A percentile compares a stretch with the other conserved stretches of the same genome.
Conservation (phyloP, 1,140 invertebrate genomes). For the Dreissena polymorpha region DNA sequence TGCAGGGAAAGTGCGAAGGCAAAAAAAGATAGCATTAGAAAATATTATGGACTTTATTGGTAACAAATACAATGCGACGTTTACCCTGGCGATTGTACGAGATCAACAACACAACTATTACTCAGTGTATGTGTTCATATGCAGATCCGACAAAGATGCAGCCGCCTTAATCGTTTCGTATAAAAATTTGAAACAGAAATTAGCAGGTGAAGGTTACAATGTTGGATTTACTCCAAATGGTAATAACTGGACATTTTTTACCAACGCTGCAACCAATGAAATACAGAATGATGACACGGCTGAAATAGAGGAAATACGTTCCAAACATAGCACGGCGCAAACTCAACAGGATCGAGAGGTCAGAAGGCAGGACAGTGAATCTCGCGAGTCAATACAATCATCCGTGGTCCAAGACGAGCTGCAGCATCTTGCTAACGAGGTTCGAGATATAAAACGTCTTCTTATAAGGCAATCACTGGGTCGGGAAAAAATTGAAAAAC, state of each 20-base stretch:
- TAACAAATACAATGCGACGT: constrained; percentile 37
- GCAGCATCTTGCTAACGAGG: constrained; percentile 20
- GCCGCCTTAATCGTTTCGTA: constrained; percentile 1
- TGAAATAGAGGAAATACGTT: no score
- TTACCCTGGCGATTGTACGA: constrained; percentile 23
- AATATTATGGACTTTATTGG: constrained; percentile 47
- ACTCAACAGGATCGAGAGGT: no score
- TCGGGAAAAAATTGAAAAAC: constrained; percentile 5
- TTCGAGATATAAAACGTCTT: constrained; percentile 33
- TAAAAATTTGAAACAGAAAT: constrained; percentile 4
- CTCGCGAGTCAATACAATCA: constrained; percentile 5
- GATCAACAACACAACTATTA: constrained; percentile 27
- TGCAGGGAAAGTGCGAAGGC: not conserved
- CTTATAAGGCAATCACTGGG: constrained; percentile 4
- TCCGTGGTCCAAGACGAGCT: constrained; percentile 33
- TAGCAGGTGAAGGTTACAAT: constrained; percentile 42
- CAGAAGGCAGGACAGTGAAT: constrained; percentile 2
- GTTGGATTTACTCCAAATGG: constrained; percentile 36
- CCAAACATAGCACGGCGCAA: no score
- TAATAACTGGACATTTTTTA: constrained; percentile 20
- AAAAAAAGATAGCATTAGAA: constrained; percentile 43
- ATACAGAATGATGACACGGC: no score
- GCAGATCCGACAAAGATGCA: constrained; percentile 35
- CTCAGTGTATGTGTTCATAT: constrained; percentile 39
- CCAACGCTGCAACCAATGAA: not conserved